Percentiles rank a stretch among this genome's conserved stretches.
These are phyloP conservation scores for Vireo griseus DNA, from an alignment of 2,797 vertebrate species.

Conservation along the genomic window DNA sequence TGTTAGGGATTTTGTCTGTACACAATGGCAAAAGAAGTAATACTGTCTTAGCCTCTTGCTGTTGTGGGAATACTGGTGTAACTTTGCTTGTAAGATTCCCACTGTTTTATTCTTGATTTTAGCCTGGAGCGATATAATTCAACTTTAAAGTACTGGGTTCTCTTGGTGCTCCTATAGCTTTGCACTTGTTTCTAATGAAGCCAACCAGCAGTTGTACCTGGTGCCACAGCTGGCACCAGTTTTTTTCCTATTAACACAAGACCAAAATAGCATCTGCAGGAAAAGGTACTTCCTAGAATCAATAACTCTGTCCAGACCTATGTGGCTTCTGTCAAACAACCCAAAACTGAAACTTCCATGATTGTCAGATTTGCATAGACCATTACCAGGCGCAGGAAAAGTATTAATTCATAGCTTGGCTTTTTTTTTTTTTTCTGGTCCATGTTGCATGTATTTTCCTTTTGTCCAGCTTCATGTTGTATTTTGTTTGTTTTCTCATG, in stretches of 20 bases:
- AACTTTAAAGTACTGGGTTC: neutral
- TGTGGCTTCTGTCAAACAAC: neutral
- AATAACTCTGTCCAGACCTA: neutral
- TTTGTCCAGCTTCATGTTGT: constrained; percentile 70
- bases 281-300: neutral
- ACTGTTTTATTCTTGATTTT: neutral
- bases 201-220: neutral
- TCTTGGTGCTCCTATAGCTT: neutral
- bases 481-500: constrained; percentile 78
- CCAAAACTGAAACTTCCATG: neutral
- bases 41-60: neutral
- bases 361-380: neutral
- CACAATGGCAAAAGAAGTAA: neutral
- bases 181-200: neutral
- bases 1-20: neutral
- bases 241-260: neutral
- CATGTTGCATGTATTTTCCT: constrained; percentile 47
- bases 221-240: neutral
- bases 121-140: neutral
- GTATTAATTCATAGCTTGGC: constrained; percentile 31
- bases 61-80: neutral
- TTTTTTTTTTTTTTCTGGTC: neutral
- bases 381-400: neutral
- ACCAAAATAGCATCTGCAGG: neutral
- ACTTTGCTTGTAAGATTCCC: neutral